Evolutionary conservation across 2,113 vertebrate genomes (phyloP).

Genomic region (Sapayoa aenigma): DNA sequence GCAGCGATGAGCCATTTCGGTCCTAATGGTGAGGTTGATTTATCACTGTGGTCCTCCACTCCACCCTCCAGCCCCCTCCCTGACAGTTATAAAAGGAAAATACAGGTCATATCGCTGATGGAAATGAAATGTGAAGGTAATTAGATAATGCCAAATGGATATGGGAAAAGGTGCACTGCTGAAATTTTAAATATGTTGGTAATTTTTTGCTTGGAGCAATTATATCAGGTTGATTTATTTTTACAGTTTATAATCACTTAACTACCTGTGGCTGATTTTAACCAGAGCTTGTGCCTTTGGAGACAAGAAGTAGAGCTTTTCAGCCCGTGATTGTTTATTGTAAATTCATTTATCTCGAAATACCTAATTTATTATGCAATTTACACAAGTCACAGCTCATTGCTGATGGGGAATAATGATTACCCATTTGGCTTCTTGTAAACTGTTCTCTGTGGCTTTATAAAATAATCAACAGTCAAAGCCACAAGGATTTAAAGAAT

Average conservation of each 20-base stretch:
- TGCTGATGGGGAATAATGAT: slow-evolving; percentile 65
- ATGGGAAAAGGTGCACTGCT: slow-evolving; percentile 75
- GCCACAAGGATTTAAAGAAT: slow-evolving; percentile 42
- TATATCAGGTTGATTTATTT: slow-evolving; percentile 83
- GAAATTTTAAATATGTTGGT: slow-evolving; percentile 82
- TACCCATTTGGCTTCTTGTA: slow-evolving; percentile 61
- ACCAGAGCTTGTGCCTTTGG: slow-evolving; percentile 73
- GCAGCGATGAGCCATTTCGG: slow-evolving; percentile 80
- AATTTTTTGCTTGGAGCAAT: slow-evolving; percentile 79
- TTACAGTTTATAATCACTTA: slow-evolving; percentile 81
- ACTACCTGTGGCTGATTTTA: slow-evolving; percentile 81
- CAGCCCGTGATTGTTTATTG: slow-evolving; percentile 57
- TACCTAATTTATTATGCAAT: slow-evolving; percentile 61
- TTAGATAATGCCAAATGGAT: slow-evolving; percentile 89
- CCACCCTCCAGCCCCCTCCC: slow-evolving; percentile 76
- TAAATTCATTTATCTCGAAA: slow-evolving; percentile 67
- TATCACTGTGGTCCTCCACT: slow-evolving; percentile 79
- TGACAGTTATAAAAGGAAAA: slow-evolving; percentile 79
- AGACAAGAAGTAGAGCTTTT: slow-evolving; percentile 72
- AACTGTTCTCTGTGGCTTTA: slow-evolving; percentile 57
- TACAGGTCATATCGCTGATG: slow-evolving; percentile 89
- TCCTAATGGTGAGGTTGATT: slow-evolving; percentile 87
- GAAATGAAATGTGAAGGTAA: slow-evolving; percentile 92
- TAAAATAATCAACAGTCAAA: slow-evolving; percentile 55
- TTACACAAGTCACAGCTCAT: slow-evolving; percentile 61